These are phyloP conservation scores for Crypturellus undulatus DNA, from an alignment of 2,113 vertebrate genomes.

Conservation along the genomic window DNA sequence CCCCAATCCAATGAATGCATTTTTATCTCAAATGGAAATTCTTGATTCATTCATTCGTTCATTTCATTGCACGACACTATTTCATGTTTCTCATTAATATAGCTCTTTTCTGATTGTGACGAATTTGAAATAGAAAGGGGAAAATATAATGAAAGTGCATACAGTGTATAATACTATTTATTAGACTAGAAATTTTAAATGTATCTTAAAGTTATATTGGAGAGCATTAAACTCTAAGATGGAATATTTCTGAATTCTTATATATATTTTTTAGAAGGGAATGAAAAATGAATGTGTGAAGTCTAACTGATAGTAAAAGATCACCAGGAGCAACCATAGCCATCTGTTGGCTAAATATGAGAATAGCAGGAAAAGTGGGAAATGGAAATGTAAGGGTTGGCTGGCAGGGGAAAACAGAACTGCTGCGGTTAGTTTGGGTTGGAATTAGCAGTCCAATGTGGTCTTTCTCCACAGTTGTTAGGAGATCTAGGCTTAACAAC, in stretches of 20 bases:
- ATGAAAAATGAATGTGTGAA: not conserved
- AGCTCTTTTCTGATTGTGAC: not conserved
- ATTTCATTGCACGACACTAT: not conserved
- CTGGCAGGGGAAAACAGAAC: not conserved
- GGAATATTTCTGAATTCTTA: not conserved
- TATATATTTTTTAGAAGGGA: no score
- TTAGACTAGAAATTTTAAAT: not conserved
- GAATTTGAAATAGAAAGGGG: not conserved
- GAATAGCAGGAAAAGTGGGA: not conserved
- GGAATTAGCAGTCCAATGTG: not conserved
- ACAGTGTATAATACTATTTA: not conserved
- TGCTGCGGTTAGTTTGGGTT: not conserved
- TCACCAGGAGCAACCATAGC: not conserved
- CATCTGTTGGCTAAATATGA: not conserved
- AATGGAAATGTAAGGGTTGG: not conserved
- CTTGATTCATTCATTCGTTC: not conserved
- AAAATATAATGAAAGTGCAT: not conserved
- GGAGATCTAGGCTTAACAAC: not conserved
- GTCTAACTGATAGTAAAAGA: not conserved
- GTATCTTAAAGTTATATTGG: not conserved
- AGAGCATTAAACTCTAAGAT: not conserved
- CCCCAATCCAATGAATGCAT: not conserved
- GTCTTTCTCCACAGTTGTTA: not conserved
- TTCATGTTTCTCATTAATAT: not conserved
- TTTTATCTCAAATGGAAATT: not conserved